These are phyloP conservation scores for Leiothrix lutea DNA, from an alignment of 2,113 vertebrate genomes.

Conservation along the genomic window DNA sequence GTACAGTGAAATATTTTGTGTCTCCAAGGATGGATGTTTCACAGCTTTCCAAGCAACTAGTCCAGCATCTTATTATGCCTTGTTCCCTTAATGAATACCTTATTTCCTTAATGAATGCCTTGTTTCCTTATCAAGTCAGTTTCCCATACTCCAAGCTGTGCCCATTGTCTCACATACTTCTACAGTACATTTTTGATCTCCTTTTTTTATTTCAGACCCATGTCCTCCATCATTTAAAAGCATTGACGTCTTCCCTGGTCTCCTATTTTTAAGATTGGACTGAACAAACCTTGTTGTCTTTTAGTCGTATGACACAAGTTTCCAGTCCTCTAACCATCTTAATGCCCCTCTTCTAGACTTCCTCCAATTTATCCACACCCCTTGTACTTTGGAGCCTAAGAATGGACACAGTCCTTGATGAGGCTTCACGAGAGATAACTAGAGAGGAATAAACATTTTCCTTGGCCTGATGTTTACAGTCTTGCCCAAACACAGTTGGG, in stretches of 20 bases:
- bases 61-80: too few relatives aligned
- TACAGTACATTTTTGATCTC: neutral
- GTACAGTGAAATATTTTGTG: neutral
- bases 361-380: neutral
- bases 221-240: neutral
- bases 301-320: neutral
- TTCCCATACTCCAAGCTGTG: neutral
- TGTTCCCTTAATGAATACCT: neutral
- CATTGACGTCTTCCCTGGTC: neutral
- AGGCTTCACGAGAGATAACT: neutral
- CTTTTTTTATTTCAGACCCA: neutral
- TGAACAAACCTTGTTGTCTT: neutral
- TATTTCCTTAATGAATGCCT: neutral
- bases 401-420: neutral
- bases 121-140: neutral
- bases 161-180: neutral
- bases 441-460: neutral
- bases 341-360: neutral
- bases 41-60: neutral
- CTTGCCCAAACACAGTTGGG: fast-evolving
- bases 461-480: neutral
- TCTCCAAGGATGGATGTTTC: neutral
- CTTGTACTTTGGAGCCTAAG: fast-evolving
- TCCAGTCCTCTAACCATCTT: neutral
- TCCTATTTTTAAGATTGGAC: neutral